A percentile compares a stretch with the other conserved stretches of the same genome.
Evolutionary conservation across 2,113 vertebrate genomes (phyloP).

Genomic region (Camelus bactrianus): DNA sequence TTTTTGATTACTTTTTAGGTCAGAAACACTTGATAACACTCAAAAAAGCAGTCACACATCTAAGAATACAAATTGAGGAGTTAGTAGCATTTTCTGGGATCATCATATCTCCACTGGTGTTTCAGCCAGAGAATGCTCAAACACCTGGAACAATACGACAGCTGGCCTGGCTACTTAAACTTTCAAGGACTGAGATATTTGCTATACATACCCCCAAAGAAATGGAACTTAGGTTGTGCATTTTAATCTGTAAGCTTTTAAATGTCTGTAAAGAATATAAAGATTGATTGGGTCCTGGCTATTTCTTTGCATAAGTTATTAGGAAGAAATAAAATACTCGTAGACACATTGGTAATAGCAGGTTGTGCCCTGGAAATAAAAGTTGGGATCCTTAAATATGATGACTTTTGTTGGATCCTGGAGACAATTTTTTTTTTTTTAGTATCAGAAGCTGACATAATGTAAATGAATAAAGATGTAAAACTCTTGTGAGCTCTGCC

Average conservation of each 20-base stretch:
- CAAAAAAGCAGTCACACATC: conserved; percentile 18
- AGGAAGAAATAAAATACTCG: conserved; percentile 30
- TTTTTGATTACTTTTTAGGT: conserved; percentile 39
- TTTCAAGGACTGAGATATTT: conserved; percentile 25
- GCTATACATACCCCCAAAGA: neutral
- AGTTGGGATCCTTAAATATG: conserved; percentile 22
- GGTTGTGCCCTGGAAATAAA: conserved; percentile 6
- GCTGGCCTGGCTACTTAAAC: conserved; percentile 1
- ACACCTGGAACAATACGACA: neutral
- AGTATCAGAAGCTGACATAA: neutral
- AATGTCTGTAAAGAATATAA: neutral
- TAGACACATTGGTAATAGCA: neutral
- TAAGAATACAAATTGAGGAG: conserved; percentile 51
- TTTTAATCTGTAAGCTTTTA: conserved; percentile 39
- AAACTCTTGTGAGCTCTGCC: neutral
- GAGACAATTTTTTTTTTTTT: neutral
- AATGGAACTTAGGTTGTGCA: neutral
- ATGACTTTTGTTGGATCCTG: neutral
- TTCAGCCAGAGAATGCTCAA: neutral
- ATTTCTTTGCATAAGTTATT: conserved; percentile 21
- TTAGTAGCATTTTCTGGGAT: conserved; percentile 54
- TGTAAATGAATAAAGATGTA: conserved; percentile 20
- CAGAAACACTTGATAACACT: conserved; percentile 49
- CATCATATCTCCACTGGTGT: neutral
- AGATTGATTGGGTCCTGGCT: neutral